phyloP scores from a whole-genome alignment of 2,888 invertebrate species.

The Thecocarcelia acutangulata region DNA sequence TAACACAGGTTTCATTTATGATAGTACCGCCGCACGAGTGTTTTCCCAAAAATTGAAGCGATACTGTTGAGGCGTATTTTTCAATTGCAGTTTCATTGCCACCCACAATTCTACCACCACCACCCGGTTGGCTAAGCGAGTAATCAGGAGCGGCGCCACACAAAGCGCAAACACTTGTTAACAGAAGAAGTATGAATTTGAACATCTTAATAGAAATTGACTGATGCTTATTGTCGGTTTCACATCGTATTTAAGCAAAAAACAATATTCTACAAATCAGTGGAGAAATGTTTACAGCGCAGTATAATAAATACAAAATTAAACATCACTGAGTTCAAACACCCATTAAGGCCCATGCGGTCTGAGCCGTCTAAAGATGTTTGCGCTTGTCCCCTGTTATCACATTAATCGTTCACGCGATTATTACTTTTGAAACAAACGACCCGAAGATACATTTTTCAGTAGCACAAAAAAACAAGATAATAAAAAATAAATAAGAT shows the following conservation, averaged over 20 bases:
- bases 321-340: neutral
- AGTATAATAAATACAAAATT: neutral
- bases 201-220: constrained; percentile 66
- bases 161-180: constrained; percentile 71
- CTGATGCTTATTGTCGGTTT: neutral
- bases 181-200: constrained; percentile 68
- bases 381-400: no score
- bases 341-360: no score
- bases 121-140: constrained; percentile 74
- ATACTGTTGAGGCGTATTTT: constrained; percentile 75
- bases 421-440: no score
- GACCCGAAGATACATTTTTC: no score
- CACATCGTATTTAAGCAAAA: neutral
- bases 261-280: neutral
- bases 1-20: neutral
- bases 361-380: no score
- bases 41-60: constrained; percentile 77
- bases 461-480: no score
- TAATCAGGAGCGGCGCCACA: constrained; percentile 74
- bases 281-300: neutral
- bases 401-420: no score
- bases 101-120: constrained; percentile 79
- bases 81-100: constrained; percentile 73
- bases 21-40: constrained; percentile 84
- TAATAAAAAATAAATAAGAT: no score